Conservation (phyloP, 2,797 vertebrate species). For the Gallinago stenura region DNA sequence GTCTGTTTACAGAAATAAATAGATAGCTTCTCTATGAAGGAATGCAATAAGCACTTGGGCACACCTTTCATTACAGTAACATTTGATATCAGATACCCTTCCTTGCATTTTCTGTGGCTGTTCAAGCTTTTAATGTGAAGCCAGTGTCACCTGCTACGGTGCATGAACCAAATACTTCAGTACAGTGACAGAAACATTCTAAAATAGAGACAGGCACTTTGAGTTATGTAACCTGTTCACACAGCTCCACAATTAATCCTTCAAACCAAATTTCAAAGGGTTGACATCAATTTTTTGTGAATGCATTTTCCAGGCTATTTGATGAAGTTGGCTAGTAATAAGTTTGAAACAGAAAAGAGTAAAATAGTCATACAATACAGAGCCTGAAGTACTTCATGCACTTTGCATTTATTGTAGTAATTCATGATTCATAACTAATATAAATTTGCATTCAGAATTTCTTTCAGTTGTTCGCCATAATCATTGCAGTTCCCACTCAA, state of each 20-base stretch:
- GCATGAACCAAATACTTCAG: neutral
- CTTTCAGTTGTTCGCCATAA: too few species aligned
- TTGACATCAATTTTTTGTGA: neutral
- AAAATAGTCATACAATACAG: neutral
- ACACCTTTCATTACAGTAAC: neutral
- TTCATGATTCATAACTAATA: neutral
- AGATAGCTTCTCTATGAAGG: neutral
- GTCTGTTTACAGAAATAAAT: neutral
- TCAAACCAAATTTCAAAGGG: neutral
- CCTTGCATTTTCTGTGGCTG: neutral
- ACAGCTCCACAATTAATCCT: neutral
- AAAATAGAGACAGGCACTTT: neutral
- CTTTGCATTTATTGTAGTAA: neutral
- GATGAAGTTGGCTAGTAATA: neutral
- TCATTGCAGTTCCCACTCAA: too few species aligned
- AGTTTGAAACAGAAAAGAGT: neutral
- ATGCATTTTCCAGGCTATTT: neutral
- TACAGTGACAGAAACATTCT: neutral
- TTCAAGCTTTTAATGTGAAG: neutral
- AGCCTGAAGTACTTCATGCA: neutral
- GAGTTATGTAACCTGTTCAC: neutral
- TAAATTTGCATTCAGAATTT: neutral
- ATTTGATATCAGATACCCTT: neutral
- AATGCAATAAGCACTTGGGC: neutral
- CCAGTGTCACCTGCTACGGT: neutral